These are phyloP conservation scores for Melanocharis versteri DNA, from an alignment of 2,113 vertebrate species.

Conservation along the genomic window DNA sequence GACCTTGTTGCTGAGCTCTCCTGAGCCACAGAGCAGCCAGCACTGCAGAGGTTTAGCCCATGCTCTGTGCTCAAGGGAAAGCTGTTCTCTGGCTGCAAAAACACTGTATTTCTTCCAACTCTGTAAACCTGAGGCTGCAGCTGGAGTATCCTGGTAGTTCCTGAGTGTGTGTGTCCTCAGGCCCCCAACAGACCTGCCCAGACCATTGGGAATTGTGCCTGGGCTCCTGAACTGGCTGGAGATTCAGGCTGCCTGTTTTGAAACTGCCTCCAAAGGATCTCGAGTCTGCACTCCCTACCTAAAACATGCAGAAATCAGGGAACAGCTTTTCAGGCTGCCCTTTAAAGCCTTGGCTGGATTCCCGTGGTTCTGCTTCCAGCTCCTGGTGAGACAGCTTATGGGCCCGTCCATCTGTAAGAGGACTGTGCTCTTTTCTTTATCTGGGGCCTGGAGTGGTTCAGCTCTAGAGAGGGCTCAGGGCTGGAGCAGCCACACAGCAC, in stretches of 20 bases:
- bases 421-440: conserved; percentile 34
- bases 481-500: not conserved
- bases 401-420: conserved; percentile 42
- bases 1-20: not conserved
- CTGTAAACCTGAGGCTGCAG: not conserved
- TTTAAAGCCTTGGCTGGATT: conserved; percentile 47
- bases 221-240: not conserved
- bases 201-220: not conserved
- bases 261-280: not conserved
- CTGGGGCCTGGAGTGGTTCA: not conserved
- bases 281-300: not conserved
- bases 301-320: not conserved
- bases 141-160: not conserved
- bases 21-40: not conserved
- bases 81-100: not conserved
- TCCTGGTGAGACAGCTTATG: conserved; percentile 46
- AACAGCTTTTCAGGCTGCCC: conserved; percentile 59
- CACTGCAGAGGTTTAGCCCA: not conserved
- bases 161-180: not conserved
- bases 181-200: not conserved
- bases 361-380: conserved; percentile 34
- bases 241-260: not conserved
- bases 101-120: not conserved
- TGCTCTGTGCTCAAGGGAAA: not conserved
- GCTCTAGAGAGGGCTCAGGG: not conserved